Percentiles rank a stretch among this genome's conserved stretches.
Evolutionary conservation across 2,113 vertebrate species (phyloP).

Genomic region (Capreolus pygargus): DNA sequence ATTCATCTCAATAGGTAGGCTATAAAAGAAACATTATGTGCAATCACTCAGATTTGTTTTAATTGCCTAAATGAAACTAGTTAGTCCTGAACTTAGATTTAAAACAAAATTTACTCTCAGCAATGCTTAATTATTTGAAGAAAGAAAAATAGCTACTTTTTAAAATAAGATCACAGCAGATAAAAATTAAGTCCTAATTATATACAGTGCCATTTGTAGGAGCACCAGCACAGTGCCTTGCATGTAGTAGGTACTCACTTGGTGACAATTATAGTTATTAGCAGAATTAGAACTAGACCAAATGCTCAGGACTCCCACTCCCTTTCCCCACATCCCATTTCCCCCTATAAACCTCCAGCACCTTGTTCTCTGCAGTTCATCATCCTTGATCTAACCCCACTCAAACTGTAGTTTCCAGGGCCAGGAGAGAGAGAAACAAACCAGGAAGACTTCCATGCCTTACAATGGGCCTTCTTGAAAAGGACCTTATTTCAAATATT

Average conservation of each 20-base stretch:
- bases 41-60: conserved; percentile 19
- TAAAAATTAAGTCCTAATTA: conserved; percentile 48
- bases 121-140: conserved; percentile 11
- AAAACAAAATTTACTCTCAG: conserved; percentile 28
- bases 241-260: neutral
- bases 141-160: neutral
- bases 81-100: neutral
- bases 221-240: neutral
- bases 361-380: neutral
- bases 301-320: neutral
- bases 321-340: neutral
- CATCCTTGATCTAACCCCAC: neutral
- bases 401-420: neutral
- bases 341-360: neutral
- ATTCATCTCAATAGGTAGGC: neutral
- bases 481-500: neutral
- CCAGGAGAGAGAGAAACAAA: neutral
- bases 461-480: neutral
- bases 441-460: neutral
- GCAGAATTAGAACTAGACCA: neutral
- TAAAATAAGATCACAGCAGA: conserved; percentile 13
- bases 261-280: conserved; percentile 37
- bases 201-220: neutral
- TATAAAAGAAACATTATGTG: conserved; percentile 10
- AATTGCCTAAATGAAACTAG: conserved; percentile 27